These are phyloP conservation scores for Paraescarpia echinospica DNA, from an alignment of 1,140 invertebrate species.

Conservation along the genomic window DNA sequence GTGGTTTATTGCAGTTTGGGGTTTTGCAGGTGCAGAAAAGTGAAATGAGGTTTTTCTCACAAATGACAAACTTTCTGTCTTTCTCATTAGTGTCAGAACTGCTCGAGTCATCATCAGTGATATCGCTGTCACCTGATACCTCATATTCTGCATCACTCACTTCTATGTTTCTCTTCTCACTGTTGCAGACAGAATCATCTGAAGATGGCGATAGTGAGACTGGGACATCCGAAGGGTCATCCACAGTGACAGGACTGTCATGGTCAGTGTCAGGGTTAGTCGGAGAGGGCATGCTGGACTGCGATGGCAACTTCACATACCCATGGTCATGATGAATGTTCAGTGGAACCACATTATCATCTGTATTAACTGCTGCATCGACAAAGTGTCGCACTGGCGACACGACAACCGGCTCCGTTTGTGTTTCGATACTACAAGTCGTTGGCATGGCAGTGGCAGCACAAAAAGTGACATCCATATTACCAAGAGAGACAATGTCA, in stretches of 20 bases:
- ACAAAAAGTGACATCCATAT: no score
- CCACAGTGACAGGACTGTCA: not conserved
- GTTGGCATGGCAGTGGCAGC: no score
- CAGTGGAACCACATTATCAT: conserved; percentile 9
- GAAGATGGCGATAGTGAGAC: conserved; percentile 13
- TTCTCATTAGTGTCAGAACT: conserved; percentile 17
- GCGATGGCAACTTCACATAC: conserved; percentile 6
- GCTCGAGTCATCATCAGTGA: not conserved
- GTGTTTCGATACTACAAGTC: not conserved
- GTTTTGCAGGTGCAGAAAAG: conserved; percentile 17
- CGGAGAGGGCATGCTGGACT: conserved; percentile 2
- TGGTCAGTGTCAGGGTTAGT: conserved; percentile 11
- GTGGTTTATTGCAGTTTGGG: not conserved
- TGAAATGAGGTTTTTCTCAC: not conserved
- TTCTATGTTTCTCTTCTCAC: not conserved
- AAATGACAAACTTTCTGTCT: not conserved
- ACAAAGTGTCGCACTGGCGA: conserved; percentile 7
- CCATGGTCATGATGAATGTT: conserved; percentile 13
- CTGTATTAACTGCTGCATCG: conserved; percentile 9
- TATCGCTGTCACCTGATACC: not conserved
- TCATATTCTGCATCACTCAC: not conserved
- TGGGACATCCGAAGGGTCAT: conserved; percentile 14
- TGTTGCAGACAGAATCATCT: conserved; percentile 12
- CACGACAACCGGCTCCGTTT: conserved; percentile 2
- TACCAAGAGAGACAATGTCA: no score